A percentile compares a stretch with the other conserved stretches of the same genome.
phyloP scores from a whole-genome alignment of 2,797 vertebrate species.

The Meda fulgida region DNA sequence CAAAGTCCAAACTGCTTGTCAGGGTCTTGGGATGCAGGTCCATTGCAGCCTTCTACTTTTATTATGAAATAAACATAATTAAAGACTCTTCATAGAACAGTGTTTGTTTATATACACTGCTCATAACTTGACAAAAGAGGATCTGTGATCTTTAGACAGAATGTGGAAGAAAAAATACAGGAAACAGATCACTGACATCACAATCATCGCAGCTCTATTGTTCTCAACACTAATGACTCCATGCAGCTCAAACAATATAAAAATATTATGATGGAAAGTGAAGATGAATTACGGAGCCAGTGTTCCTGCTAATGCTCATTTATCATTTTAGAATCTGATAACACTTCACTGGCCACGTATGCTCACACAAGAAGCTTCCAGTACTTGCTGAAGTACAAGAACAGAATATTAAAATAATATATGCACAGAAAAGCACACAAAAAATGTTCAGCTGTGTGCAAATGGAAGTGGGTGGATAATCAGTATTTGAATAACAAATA shows the following conservation, averaged over 20 bases:
- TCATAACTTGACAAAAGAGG: neutral
- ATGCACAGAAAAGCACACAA: neutral
- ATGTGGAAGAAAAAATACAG: conserved; percentile 9
- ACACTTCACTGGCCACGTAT: neutral
- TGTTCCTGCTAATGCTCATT: neutral
- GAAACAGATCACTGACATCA: conserved; percentile 18
- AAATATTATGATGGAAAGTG: conserved; percentile 54
- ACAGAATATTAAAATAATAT: neutral
- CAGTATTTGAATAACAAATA: too few relatives aligned
- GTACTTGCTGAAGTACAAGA: neutral
- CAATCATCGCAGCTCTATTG: conserved; percentile 26
- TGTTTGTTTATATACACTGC: neutral
- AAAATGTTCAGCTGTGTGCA: too few relatives aligned
- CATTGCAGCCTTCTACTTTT: neutral
- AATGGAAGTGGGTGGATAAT: too few relatives aligned
- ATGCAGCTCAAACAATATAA: conserved; percentile 33
- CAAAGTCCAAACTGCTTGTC: neutral
- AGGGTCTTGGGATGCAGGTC: neutral
- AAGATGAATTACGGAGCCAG: conserved; percentile 2
- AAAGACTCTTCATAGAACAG: neutral
- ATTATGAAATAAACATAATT: neutral
- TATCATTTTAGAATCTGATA: neutral
- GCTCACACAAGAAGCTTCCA: neutral
- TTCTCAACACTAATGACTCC: conserved; percentile 49
- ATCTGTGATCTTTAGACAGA: neutral